Evolutionary conservation across 2,797 vertebrate species (phyloP).

Genomic region (Hoplostethus mediterraneus): DNA sequence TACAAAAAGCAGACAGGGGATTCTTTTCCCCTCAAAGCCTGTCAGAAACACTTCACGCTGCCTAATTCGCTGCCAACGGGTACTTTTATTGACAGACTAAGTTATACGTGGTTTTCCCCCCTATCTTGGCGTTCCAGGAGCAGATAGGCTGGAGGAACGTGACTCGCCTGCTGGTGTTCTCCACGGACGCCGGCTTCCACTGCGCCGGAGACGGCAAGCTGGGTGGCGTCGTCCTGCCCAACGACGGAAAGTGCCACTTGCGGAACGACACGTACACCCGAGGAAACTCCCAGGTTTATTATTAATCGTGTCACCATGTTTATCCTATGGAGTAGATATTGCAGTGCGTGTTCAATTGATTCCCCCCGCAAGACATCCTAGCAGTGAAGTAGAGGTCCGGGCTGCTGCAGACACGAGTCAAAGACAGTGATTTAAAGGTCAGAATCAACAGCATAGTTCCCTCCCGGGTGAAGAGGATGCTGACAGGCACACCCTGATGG

Average conservation of each 20-base stretch:
- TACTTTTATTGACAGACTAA: constrained; percentile 4
- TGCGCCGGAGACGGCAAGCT: constrained; percentile 91
- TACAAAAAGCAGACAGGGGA: constrained; percentile 41
- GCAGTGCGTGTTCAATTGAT: constrained; percentile 68
- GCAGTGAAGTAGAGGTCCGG: constrained; percentile 60
- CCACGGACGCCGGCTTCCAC: constrained; percentile 90
- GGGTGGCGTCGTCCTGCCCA: constrained; percentile 90
- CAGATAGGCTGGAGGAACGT: constrained; percentile 91
- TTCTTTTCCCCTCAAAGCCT: constrained; percentile 29
- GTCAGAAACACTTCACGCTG: constrained; percentile 35
- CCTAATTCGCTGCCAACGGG: constrained; percentile 27
- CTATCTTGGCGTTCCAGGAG: constrained; percentile 75
- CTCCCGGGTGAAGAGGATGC: constrained; percentile 60
- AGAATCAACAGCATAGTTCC: constrained; percentile 64
- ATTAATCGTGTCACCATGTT: constrained; percentile 27
- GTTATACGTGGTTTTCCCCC: constrained; percentile 10
- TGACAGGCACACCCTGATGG: constrained; percentile 66
- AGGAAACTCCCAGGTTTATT: constrained; percentile 15
- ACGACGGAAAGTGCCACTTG: constrained; percentile 89
- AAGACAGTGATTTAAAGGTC: constrained; percentile 80
- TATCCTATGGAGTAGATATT: constrained; percentile 66
- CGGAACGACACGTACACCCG: constrained; percentile 86
- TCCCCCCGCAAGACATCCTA: constrained; percentile 61
- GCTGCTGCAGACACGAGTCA: constrained; percentile 58
- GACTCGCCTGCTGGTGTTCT: constrained; percentile 89